These are phyloP conservation scores for Misgurnus anguillicaudatus DNA, from an alignment of 2,113 vertebrate species.

Conservation along the genomic window DNA sequence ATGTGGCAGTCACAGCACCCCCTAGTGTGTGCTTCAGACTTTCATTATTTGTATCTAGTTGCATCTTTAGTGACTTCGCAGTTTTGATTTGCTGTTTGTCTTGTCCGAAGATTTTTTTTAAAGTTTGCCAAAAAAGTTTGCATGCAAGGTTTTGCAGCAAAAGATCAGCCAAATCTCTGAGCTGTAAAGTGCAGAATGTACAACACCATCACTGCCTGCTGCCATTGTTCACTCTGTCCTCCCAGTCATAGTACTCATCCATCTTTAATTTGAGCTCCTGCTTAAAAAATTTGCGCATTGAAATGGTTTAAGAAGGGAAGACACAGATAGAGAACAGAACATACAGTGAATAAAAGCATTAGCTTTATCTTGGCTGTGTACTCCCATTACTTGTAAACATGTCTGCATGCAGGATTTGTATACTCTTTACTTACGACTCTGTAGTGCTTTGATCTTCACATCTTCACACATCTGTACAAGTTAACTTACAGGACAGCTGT, in stretches of 20 bases:
- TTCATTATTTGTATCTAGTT: too few species aligned
- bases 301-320: too few species aligned
- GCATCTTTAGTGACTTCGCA: too few species aligned
- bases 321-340: neutral
- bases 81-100: too few species aligned
- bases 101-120: too few species aligned
- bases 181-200: conserved; percentile 24
- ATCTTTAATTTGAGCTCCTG: conserved; percentile 38
- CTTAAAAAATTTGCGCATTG: neutral
- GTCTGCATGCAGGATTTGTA: too few species aligned
- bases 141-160: neutral
- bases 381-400: too few species aligned
- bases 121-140: neutral
- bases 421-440: too few species aligned
- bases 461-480: neutral
- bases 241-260: conserved; percentile 25
- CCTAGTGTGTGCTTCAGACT: too few species aligned
- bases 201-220: conserved; percentile 5
- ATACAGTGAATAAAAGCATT: neutral
- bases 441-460: neutral
- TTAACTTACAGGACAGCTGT: too few species aligned
- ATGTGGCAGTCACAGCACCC: too few species aligned
- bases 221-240: conserved; percentile 12
- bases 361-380: too few species aligned
- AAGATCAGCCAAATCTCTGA: conserved; percentile 11